These are phyloP conservation scores for Epizoanthus scotinus DNA, from an alignment of 92 coral and sea anemone species.

Conservation along the genomic window DNA sequence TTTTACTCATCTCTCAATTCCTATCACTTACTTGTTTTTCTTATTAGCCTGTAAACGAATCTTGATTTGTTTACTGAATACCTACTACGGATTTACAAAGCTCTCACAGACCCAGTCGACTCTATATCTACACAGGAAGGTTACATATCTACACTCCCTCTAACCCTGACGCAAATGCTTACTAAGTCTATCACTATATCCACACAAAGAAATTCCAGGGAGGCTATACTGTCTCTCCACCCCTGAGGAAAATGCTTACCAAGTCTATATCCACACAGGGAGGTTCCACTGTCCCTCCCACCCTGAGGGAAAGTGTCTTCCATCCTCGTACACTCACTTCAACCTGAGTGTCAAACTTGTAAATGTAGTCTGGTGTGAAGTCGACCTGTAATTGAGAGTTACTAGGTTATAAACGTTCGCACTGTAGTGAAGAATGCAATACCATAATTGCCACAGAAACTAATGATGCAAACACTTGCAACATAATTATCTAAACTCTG, in stretches of 20 bases:
- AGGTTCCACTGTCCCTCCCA: slow-evolving; percentile 96
- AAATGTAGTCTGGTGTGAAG: slow-evolving; percentile 79
- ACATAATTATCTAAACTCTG: too few species aligned
- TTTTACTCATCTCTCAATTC: too few species aligned
- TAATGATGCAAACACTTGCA: too few species aligned
- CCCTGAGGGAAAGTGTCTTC: slow-evolving; percentile 82
- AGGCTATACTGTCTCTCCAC: neutral
- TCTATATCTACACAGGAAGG: too few species aligned
- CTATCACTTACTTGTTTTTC: too few species aligned
- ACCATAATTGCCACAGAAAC: too few species aligned
- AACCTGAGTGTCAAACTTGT: slow-evolving; percentile 94
- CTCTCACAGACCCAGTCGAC: too few species aligned
- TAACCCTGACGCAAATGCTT: neutral
- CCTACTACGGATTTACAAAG: too few species aligned
- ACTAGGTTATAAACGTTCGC: neutral
- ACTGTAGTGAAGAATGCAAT: too few species aligned
- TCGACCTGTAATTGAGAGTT: slow-evolving; percentile 62
- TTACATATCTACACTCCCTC: neutral
- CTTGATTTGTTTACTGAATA: too few species aligned
- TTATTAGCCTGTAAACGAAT: too few species aligned
- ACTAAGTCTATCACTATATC: too few species aligned
- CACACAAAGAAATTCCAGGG: neutral
- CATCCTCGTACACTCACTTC: slow-evolving; percentile 89
- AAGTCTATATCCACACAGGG: slow-evolving; percentile 96
- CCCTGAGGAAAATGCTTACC: slow-evolving; percentile 55